Percentiles rank a stretch among this genome's conserved stretches.
phyloP scores from a whole-genome alignment of 2,888 invertebrate genomes.

The Hoplodrina blanda region DNA sequence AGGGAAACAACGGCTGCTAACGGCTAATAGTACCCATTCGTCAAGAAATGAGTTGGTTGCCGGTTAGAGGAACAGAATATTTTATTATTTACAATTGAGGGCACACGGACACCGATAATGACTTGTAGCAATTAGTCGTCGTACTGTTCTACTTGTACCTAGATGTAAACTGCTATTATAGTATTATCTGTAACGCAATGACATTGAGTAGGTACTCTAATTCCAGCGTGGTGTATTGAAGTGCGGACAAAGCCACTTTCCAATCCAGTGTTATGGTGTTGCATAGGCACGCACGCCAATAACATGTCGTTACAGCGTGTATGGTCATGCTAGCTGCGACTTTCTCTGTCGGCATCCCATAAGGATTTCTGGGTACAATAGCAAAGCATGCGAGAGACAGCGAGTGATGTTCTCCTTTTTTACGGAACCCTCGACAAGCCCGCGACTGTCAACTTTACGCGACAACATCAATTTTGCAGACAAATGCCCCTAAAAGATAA shows the following conservation, averaged over 20 bases:
- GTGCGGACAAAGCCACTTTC: conserved; percentile 48
- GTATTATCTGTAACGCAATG: conserved; percentile 38
- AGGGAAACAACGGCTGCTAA: conserved; percentile 47
- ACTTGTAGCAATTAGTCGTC: conserved; percentile 48
- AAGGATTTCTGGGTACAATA: conserved; percentile 29
- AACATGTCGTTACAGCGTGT: conserved; percentile 19
- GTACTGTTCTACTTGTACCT: conserved; percentile 27
- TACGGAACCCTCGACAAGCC: conserved; percentile 44
- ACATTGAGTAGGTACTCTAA: conserved; percentile 30
- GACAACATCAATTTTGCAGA: conserved; percentile 62
- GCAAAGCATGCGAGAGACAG: conserved; percentile 66
- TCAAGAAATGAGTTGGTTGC: conserved; percentile 33
- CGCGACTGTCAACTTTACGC: conserved; percentile 57
- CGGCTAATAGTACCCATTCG: conserved; percentile 39
- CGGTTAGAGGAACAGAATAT: conserved; percentile 36
- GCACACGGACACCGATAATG: conserved; percentile 51
- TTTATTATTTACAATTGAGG: conserved; percentile 54
- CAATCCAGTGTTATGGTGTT: conserved; percentile 36
- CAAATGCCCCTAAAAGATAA: conserved; percentile 65
- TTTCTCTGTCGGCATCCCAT: conserved; percentile 50
- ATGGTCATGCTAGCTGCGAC: conserved; percentile 22
- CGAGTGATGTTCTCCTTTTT: conserved; percentile 70
- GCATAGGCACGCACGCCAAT: conserved; percentile 41
- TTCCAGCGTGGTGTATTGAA: conserved; percentile 15
- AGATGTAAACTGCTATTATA: conserved; percentile 37